Base-by-base conservation (phyloP, 2,113 vertebrate genomes). In the Lepus europaeus region DNA sequence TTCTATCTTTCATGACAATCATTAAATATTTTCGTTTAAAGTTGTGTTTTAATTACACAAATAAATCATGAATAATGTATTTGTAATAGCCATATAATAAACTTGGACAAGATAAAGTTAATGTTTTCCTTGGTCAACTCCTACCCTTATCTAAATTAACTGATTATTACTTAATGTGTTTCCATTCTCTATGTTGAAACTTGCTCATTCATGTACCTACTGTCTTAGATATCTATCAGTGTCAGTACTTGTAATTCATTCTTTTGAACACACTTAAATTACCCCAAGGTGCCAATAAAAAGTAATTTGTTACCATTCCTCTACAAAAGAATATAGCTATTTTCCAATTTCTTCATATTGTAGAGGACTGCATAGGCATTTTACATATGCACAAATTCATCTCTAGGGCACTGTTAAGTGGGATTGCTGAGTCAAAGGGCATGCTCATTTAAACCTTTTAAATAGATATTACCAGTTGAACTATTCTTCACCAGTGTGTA, bases 61-160 rank as follows among this genome's bases (percentile, higher is more conserved):
- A 33, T 74, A 82, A 90, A 33, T 69, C 51, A 77, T 39, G 33
- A 86, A 77, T 84, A 68, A 45, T 23, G 51, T 72, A 77, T 82
- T 88, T 95, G 61, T 81, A 92, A 72, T 81, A 69, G 69, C 19
- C 56, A 84, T 59, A 76, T 68, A 82, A 36, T 85, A 88, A 78
- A 80, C 72, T 51, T 91, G 22, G 31, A 33, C 59, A 66, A 69
- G n/a, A 51, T 31, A 33, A 76, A 86, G 56, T 23, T 22, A 64
- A 33, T 68, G 16, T 53, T 87, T 90, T 29, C 56, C 31, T 90
- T 61, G 13, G 73, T 80, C 20, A 63, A 36, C 49, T 90, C 78
- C 61, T 66, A 86, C 22, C 23, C 17, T 78, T 77, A 45, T 64
- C 70, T 31, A 45, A 72, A 59, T 29, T 61, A 61, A 79, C 4